These are phyloP conservation scores for Artemisiospiza belli DNA, from an alignment of 2,113 vertebrate genomes.

Conservation along the genomic window DNA sequence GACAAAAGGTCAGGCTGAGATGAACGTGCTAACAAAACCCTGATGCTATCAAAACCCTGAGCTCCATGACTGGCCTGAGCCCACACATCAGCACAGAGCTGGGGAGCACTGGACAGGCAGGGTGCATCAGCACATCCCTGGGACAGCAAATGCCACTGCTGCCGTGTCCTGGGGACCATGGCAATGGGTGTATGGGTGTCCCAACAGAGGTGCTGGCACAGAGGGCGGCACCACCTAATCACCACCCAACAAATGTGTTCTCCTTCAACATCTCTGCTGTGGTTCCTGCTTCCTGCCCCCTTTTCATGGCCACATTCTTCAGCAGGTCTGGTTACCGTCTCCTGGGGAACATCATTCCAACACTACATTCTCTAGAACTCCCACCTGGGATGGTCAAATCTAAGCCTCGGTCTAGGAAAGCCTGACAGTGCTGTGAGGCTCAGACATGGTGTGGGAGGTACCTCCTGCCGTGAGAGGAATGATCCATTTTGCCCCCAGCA, in stretches of 20 bases:
- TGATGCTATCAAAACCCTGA: not conserved
- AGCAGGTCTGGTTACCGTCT: not conserved
- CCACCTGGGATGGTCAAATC: not conserved
- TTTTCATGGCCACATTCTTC: not conserved
- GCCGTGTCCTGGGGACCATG: accelerated
- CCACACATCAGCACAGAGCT: not conserved
- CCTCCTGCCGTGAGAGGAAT: not conserved
- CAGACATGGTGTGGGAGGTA: not conserved
- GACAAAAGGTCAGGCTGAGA: not conserved
- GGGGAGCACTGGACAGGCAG: not conserved
- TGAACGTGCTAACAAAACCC: accelerated
- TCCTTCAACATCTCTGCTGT: not conserved
- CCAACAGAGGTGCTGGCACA: not conserved
- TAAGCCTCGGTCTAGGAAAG: accelerated
- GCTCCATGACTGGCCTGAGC: not conserved
- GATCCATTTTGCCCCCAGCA: not conserved
- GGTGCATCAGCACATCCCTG: not conserved
- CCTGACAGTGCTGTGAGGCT: accelerated
- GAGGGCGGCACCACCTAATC: not conserved
- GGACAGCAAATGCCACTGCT: not conserved
- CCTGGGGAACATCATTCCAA: accelerated
- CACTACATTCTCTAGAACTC: not conserved
- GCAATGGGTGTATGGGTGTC: not conserved
- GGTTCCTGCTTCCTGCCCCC: not conserved
- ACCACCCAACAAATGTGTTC: not conserved